Base-by-base conservation (phyloP, 2,113 vertebrate species). In the Xenopus laevis region DNA sequence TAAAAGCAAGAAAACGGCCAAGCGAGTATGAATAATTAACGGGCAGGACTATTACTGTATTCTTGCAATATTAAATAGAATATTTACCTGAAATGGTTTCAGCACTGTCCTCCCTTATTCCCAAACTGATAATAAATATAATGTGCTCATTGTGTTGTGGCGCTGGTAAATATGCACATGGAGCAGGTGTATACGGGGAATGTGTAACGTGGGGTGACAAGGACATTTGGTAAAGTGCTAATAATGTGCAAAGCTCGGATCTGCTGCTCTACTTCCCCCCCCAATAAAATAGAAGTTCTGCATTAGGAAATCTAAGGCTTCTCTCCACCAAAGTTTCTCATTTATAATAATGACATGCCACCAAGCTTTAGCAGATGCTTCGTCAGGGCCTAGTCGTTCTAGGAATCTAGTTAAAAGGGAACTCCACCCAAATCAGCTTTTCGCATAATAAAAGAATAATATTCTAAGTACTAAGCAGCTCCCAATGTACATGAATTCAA, bases 11-110 rank as follows among this genome's bases (percentile, higher is more conserved):
- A 85, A 74, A 33, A 59, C 47, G 15, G 15, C 15, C 71, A 50
- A 82, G 83, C 76, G 88, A 88, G 30, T 61, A 78, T 17, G 61
- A 91, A 93, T 91, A 87, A 91, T 89, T 88, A 83, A 91, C 71
- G 40, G 33, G 72, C 0, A 0, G 16, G 80, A 78, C 66, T 78
- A 58, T 59, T 59, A 40, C 72, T 60, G 65, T 52, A 78, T 80
- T 83, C 76, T 78, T 58, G 84, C 69, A 81, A 76, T 77, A 80
- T 73, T 74, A 67, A 80, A 79, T 89, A 84, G 87, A 89, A 87
- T 87, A 92, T 87, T 88, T 84, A 86, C 65, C 60, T 20, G n/a
- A 65, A 79, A 82, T 53, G 17, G 46, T 59, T 76, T 57, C 65
- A 82, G 21, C 65, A 64, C 63, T 82, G 63, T 44, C 65, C 70